Evolutionary conservation across 1,140 invertebrate species (phyloP).

Genomic region (Coelopa frigida): DNA sequence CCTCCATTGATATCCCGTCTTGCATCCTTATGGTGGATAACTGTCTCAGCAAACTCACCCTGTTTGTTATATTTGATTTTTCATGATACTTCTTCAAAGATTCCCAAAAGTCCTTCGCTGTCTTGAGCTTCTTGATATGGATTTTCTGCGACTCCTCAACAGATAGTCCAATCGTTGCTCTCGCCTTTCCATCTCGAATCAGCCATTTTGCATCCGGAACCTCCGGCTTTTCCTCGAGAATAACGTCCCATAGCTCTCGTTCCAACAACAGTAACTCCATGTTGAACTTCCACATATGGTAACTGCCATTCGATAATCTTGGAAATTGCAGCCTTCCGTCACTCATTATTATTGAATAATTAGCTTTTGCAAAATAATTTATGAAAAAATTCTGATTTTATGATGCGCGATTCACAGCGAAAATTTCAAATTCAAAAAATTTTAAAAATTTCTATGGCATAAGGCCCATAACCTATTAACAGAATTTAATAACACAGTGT

Average conservation of each 20-base stretch:
- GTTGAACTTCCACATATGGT: slow-evolving; percentile 17
- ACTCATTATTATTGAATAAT: too few relatives aligned
- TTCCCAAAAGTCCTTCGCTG: slow-evolving; percentile 1
- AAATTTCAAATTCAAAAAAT: too few relatives aligned
- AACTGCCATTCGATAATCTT: slow-evolving; percentile 17
- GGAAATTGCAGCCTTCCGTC: too few relatives aligned
- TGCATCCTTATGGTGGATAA: background rate
- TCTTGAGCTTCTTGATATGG: background rate
- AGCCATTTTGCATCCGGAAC: slow-evolving; percentile 14
- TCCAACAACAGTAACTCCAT: slow-evolving; percentile 19
- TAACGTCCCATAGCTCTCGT: slow-evolving; percentile 19
- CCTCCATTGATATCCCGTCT: background rate
- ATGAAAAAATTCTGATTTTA: too few relatives aligned
- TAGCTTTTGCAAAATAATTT: too few relatives aligned
- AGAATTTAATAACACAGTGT: too few relatives aligned
- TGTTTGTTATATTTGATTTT: background rate
- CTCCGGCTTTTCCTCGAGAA: too few relatives aligned
- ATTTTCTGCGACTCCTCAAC: slow-evolving; percentile 19
- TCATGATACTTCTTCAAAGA: background rate
- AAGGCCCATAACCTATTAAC: too few relatives aligned
- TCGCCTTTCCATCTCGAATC: slow-evolving; percentile 15
- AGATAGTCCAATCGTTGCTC: slow-evolving; percentile 18
- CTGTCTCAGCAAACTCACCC: slow-evolving; percentile 1
- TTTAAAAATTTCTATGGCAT: too few relatives aligned
- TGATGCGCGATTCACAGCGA: too few relatives aligned